A percentile compares a stretch with the other conserved stretches of the same genome.
Evolutionary conservation across 2,888 invertebrate genomes (phyloP).

Genomic region (Apomyelois bistriatella): DNA sequence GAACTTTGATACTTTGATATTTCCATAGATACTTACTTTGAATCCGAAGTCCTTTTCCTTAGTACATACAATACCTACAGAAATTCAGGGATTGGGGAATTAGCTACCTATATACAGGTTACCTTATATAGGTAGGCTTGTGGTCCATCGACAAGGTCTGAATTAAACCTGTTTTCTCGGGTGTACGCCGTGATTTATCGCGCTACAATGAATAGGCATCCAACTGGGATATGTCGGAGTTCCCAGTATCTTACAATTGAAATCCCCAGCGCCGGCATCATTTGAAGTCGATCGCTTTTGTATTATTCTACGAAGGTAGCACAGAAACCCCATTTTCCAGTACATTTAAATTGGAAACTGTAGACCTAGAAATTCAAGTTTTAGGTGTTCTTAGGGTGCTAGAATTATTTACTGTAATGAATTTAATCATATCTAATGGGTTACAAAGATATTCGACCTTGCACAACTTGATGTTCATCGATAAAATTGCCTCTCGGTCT

Average conservation of each 20-base stretch:
- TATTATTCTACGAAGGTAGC: constrained; percentile 10
- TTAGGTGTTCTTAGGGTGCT: no score
- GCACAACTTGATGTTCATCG: no score
- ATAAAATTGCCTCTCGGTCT: no score
- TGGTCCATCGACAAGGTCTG: constrained; percentile 28
- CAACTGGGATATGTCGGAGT: constrained; percentile 41
- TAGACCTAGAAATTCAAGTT: neutral
- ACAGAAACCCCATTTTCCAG: neutral
- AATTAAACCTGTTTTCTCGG: constrained; percentile 44
- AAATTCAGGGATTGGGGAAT: constrained; percentile 15
- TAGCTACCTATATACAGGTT: constrained; percentile 26
- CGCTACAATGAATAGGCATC: constrained; percentile 49
- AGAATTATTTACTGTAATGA: no score
- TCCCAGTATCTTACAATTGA: constrained; percentile 41
- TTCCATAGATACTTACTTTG: no score
- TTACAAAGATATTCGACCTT: no score
- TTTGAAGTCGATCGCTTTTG: constrained; percentile 20
- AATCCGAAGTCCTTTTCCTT: no score
- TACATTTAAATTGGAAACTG: constrained; percentile 4
- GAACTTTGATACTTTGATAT: no score
- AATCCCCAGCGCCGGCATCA: constrained; percentile 36
- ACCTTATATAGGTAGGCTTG: neutral
- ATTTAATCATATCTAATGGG: no score
- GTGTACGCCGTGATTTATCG: constrained; percentile 50
- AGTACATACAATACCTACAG: neutral